A percentile compares a stretch with the other conserved stretches of the same genome.
These are phyloP conservation scores for Chamaedrilus cognettii DNA, from an alignment of 2,888 invertebrate genomes.

Conservation along the genomic window DNA sequence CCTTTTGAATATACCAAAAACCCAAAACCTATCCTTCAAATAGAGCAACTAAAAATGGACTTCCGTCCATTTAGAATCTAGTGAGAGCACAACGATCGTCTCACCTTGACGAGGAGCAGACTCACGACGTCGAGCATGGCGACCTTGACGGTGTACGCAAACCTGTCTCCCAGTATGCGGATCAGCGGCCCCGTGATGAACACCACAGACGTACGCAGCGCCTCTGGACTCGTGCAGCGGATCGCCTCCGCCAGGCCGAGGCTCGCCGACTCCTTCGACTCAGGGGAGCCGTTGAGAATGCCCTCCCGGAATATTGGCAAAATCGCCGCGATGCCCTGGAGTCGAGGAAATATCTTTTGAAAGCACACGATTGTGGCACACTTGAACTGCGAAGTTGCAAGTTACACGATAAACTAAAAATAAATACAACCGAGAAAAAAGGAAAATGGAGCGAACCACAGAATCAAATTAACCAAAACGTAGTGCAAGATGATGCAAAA, in stretches of 20 bases:
- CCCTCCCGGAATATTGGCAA: slow-evolving; percentile 95
- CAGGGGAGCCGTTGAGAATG: slow-evolving; percentile 90
- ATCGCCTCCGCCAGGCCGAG: slow-evolving; percentile 86
- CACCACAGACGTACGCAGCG: slow-evolving; percentile 93
- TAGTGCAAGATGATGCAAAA: too few species aligned
- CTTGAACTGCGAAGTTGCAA: too few species aligned
- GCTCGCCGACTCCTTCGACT: slow-evolving; percentile 94
- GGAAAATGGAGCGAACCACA: too few species aligned
- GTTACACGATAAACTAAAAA: too few species aligned
- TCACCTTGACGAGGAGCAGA: slow-evolving; percentile 84
- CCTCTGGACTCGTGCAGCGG: slow-evolving; percentile 78
- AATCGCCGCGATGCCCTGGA: slow-evolving; percentile 84
- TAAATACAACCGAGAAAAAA: too few species aligned
- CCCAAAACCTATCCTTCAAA: too few species aligned
- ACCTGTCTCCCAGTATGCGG: slow-evolving; percentile 94
- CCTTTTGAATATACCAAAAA: too few species aligned
- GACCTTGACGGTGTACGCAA: slow-evolving; percentile 91
- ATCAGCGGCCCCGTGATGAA: slow-evolving; percentile 98
- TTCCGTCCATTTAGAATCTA: too few species aligned
- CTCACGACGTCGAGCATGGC: slow-evolving; percentile 94
- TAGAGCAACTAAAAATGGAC: too few species aligned
- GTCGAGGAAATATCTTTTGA: too few species aligned
- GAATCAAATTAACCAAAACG: too few species aligned
- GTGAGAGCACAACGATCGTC: slow-evolving; percentile 11
- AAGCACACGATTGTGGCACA: too few species aligned